These are phyloP conservation scores for Lophochroa leadbeateri DNA, from an alignment of 2,113 vertebrate genomes.

Conservation along the genomic window DNA sequence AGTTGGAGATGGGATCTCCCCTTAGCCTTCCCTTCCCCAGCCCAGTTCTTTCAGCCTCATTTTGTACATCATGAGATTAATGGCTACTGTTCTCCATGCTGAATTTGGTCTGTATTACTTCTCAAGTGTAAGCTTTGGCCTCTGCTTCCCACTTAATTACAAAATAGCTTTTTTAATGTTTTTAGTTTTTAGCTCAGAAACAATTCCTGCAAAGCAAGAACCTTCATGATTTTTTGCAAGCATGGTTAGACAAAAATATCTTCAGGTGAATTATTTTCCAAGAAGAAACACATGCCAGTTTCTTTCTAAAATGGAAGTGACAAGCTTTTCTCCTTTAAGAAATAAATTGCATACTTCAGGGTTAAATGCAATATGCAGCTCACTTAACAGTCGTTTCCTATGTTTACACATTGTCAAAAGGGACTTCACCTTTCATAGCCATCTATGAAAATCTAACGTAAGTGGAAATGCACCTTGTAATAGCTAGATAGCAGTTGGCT, in stretches of 20 bases:
- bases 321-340: neutral
- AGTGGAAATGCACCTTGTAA: neutral
- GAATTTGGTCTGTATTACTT: neutral
- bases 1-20: accelerated
- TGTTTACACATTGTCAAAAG: neutral
- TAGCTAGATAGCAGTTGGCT: neutral
- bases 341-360: neutral
- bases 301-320: neutral
- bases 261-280: neutral
- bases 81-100: neutral
- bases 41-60: neutral
- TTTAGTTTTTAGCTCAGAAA: neutral
- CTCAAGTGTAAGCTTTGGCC: neutral
- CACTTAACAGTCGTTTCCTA: neutral
- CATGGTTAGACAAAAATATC: neutral
- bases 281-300: neutral
- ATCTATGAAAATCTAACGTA: neutral
- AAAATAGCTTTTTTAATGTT: neutral
- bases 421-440: neutral
- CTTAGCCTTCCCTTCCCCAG: neutral
- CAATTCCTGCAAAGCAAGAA: neutral
- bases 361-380: neutral
- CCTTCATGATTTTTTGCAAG: neutral
- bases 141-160: neutral
- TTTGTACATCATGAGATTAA: neutral